phyloP scores from a whole-genome alignment of 64 coral and sea anemone species.

The Trachythela sp. region DNA sequence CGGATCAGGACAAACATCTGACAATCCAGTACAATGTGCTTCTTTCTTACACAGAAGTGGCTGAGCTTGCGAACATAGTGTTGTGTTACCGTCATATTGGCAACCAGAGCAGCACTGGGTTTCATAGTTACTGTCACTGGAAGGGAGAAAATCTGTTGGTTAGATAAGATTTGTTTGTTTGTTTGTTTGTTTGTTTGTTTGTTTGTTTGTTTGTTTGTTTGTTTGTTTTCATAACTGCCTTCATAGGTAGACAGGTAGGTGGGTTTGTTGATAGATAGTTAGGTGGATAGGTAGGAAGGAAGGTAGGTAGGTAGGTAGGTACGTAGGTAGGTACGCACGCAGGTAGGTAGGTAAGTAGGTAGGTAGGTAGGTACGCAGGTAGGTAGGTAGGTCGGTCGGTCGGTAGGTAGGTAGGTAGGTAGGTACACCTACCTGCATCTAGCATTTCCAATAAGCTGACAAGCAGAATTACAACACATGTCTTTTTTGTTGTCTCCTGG shows the following conservation, averaged over 20 bases:
- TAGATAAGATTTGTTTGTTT: neutral
- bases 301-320: no score
- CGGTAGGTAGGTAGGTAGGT: no score
- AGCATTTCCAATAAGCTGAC: slow-evolving; percentile 48
- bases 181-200: no score
- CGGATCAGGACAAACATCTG: slow-evolving; percentile 38
- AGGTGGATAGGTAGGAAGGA: no score
- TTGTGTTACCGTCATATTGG: neutral
- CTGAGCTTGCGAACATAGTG: neutral
- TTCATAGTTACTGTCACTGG: neutral
- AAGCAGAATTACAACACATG: slow-evolving; percentile 57
- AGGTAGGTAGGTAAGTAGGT: no score
- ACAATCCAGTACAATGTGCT: slow-evolving; percentile 37
- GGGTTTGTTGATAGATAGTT: no score
- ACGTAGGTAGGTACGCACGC: no score
- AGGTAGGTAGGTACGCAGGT: no score
- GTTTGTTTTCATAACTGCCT: no score
- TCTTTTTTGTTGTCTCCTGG: slow-evolving; percentile 46
- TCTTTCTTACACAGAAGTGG: slow-evolving; percentile 53
- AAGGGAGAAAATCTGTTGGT: neutral
- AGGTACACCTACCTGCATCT: slow-evolving; percentile 80
- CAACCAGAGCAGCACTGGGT: neutral
- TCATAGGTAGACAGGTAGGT: no score
- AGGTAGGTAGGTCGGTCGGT: no score
- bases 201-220: no score